Evolutionary conservation across 2,888 invertebrate genomes (phyloP).

Genomic region (Melinaea menophilus): DNA sequence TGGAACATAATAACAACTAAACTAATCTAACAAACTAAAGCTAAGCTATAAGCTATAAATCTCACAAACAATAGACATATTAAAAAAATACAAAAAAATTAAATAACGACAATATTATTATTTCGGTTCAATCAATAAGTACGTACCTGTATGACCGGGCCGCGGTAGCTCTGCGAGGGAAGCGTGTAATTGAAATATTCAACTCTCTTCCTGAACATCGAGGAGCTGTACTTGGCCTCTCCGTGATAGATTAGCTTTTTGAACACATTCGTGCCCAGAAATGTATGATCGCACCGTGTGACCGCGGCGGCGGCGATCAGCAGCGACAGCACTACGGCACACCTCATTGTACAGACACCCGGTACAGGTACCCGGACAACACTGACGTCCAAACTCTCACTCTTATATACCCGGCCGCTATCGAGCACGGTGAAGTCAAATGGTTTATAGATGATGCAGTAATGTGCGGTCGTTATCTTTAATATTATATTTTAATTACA

Average conservation of each 20-base stretch:
- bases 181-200: slow-evolving; percentile 47
- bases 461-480: too few species aligned
- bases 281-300: slow-evolving; percentile 51
- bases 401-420: too few species aligned
- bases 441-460: too few species aligned
- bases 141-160: slow-evolving; percentile 49
- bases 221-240: slow-evolving; percentile 38
- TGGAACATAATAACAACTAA: slow-evolving; percentile 29
- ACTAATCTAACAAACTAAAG: too few species aligned
- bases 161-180: slow-evolving; percentile 36
- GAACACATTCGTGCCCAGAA: slow-evolving; percentile 52
- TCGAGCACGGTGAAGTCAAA: too few species aligned
- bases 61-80: too few species aligned
- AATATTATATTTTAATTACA: too few species aligned
- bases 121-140: background rate
- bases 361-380: too few species aligned
- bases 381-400: too few species aligned
- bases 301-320: slow-evolving; percentile 40
- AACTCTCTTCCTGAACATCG: slow-evolving; percentile 49
- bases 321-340: slow-evolving; percentile 9
- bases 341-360: slow-evolving; percentile 15
- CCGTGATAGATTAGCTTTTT: slow-evolving; percentile 46
- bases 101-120: too few species aligned
- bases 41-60: too few species aligned
- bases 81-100: background rate